These are phyloP conservation scores for Drosophila subobscura DNA, from an alignment of 1,140 invertebrate species.

Conservation along the genomic window DNA sequence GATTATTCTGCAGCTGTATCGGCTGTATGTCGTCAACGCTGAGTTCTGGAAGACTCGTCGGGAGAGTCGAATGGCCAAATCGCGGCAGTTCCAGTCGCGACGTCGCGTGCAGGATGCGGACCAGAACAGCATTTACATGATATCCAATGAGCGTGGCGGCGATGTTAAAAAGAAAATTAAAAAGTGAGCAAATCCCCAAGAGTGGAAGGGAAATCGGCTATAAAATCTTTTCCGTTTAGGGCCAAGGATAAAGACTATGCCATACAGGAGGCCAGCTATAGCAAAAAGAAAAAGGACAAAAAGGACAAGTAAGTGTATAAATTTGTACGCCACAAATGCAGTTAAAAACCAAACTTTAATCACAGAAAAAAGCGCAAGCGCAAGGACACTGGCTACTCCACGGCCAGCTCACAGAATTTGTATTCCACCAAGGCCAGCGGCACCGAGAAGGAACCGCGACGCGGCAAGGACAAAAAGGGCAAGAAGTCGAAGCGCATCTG, in stretches of 20 bases:
- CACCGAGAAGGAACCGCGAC: conserved; percentile 61
- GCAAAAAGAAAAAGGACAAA: conserved; percentile 69
- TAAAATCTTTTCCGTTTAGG: conserved; percentile 20
- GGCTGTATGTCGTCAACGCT: conserved; percentile 91
- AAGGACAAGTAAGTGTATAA: conserved; percentile 63
- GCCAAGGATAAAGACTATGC: conserved; percentile 68
- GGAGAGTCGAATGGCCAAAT: conserved; percentile 79
- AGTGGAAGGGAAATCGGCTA: background rate
- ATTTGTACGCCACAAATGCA: background rate
- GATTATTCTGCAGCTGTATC: conserved; percentile 92
- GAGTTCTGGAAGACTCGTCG: conserved; percentile 85
- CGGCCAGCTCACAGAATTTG: conserved; percentile 86
- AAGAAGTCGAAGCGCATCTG: conserved; percentile 75
- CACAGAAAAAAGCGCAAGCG: conserved; percentile 82
- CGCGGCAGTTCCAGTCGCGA: conserved; percentile 83
- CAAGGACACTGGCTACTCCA: conserved; percentile 88
- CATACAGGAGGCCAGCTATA: conserved; percentile 76
- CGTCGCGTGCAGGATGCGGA: conserved; percentile 79
- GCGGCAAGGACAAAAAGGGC: conserved; percentile 72
- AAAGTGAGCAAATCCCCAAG: conserved; percentile 47
- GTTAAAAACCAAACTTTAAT: background rate
- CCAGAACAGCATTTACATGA: conserved; percentile 85
- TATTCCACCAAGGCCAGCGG: conserved; percentile 75
- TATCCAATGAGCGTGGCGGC: conserved; percentile 84
- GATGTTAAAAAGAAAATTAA: conserved; percentile 77